Evolutionary conservation across 2,888 invertebrate genomes (phyloP), one percentile per base, ranked within the genome.

Genomic region (Macaria notata): DNA sequence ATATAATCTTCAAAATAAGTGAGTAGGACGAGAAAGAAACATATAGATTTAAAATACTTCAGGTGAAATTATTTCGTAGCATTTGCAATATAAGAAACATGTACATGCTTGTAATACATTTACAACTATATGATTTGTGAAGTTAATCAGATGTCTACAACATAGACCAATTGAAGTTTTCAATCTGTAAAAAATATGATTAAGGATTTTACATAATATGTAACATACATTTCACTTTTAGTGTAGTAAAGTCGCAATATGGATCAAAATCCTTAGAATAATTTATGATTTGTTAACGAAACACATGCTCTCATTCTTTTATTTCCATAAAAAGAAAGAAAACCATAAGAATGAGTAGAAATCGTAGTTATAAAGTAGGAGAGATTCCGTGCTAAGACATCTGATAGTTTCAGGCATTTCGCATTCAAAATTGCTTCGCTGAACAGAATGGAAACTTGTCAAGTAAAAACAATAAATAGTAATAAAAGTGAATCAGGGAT

Each of bases 351-450:
- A 61, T n/a, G 46, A 7, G 29, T 29, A 31, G 1, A 19, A 19
- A 19, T 19, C 2, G 19, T 39, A 31, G 31, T 45, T 46, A 9
- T 43, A 36, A 36, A 44, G 30, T 33, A 52, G 58, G 54, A 50
- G 29, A 59, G 58, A 60, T 43, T 52, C 54, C 62, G 60, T 64
- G 64, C 64, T 56, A 48, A 60, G 54, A 53, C 49, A 51, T 47
- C 49, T 42, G 44, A 49, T 53, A 46, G 46, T 47, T 42, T 44
- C 19, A 19, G 19, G 48, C 61, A 62, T 55, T n/a, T 54, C 52
- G 47, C 59, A 61, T 59, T 59, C 53, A 57, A 44, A n/a, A 44
- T 54, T 31, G 9, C 52, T 3, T 31, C 9, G 7, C 47, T 42
- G 19, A 49, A 46, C 44, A 51, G 47, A 52, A 59, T 49, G 51